phyloP scores from a whole-genome alignment of 2,113 vertebrate species.

The Zosterops borbonicus region DNA sequence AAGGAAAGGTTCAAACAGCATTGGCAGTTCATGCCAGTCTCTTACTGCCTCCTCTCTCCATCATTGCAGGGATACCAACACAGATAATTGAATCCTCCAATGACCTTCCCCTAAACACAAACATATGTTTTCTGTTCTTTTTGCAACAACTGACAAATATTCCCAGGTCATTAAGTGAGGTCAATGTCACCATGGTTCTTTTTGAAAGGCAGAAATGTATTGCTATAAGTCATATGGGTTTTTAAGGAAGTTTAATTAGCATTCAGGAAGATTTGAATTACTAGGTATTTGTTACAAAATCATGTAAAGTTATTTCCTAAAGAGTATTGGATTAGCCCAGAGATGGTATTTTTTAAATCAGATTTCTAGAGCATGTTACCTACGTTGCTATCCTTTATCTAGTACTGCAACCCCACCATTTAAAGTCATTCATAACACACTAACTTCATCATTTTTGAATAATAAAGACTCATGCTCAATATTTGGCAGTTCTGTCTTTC shows the following conservation, averaged over 20 bases:
- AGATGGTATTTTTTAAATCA: not conserved
- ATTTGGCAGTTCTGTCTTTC: not conserved
- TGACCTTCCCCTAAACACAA: not conserved
- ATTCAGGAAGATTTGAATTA: not conserved
- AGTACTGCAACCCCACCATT: not conserved
- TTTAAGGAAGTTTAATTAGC: not conserved
- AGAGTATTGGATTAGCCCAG: not conserved
- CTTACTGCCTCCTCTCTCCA: not conserved
- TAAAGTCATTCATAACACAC: not conserved
- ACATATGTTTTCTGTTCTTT: not conserved
- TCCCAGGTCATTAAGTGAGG: not conserved
- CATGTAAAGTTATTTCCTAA: not conserved
- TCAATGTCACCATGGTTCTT: not conserved
- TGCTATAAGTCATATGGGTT: not conserved
- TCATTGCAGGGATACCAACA: not conserved
- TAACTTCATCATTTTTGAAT: not conserved
- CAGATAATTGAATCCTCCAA: not conserved
- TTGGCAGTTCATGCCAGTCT: not conserved
- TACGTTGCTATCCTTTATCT: not conserved
- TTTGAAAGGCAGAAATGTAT: not conserved
- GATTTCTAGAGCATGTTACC: not conserved
- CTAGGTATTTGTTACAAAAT: not conserved
- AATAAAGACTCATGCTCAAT: not conserved
- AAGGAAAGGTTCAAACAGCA: not conserved
- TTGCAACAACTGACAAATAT: not conserved